These are phyloP conservation scores for Epistrophe eligans DNA, from an alignment of 2,888 invertebrate species.

Conservation along the genomic window DNA sequence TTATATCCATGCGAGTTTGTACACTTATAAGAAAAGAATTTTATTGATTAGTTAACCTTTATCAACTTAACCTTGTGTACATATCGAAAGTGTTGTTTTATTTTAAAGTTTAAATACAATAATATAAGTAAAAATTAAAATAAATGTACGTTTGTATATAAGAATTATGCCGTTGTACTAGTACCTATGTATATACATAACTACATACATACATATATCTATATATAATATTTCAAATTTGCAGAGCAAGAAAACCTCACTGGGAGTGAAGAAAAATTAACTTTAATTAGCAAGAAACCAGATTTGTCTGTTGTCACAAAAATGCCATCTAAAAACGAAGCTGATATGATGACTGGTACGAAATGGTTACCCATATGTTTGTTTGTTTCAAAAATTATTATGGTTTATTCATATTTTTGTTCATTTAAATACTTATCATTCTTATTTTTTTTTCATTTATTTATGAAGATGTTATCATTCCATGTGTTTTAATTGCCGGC, in stretches of 20 bases:
- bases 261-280: constrained; percentile 72
- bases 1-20: neutral
- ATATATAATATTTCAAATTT: constrained; percentile 58
- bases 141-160: constrained; percentile 8
- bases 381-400: constrained; percentile 36
- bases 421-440: constrained; percentile 38
- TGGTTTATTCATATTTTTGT: constrained; percentile 38
- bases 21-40: neutral
- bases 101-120: neutral
- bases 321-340: constrained; percentile 77
- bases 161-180: neutral
- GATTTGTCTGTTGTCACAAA: constrained; percentile 57
- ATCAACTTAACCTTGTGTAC: neutral
- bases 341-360: constrained; percentile 78
- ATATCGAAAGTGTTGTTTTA: neutral
- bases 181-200: neutral
- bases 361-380: constrained; percentile 22
- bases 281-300: constrained; percentile 58
- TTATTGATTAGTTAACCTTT: constrained; percentile 29
- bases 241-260: constrained; percentile 77
- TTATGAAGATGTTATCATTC: constrained; percentile 88
- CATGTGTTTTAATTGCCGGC: constrained; percentile 88
- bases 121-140: neutral
- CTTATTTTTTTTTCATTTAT: constrained; percentile 78
- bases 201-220: neutral